These are phyloP conservation scores for Pseudorhombus dupliciocellatus DNA, from an alignment of 2,113 vertebrate species.

Conservation along the genomic window DNA sequence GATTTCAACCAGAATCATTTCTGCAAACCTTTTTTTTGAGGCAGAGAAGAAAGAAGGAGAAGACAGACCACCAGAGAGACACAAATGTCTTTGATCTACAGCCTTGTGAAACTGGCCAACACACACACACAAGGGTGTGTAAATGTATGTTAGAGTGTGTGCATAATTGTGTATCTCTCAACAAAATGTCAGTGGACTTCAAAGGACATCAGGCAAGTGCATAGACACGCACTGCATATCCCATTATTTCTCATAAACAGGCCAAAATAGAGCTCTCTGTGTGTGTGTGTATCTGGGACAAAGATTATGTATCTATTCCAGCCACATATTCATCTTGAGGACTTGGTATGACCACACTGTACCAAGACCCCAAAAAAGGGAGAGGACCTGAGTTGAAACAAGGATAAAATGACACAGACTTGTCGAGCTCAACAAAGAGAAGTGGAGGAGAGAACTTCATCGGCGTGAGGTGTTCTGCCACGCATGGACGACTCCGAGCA, in stretches of 20 bases:
- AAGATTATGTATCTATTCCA: constrained; percentile 18
- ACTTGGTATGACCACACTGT: background rate
- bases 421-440: background rate
- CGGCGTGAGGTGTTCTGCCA: background rate
- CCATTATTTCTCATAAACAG: constrained; percentile 61
- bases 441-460: background rate
- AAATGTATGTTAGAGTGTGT: background rate
- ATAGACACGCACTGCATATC: constrained; percentile 42
- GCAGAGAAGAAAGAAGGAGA: constrained; percentile 35
- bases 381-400: background rate
- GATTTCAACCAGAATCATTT: constrained; percentile 2
- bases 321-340: constrained; percentile 14
- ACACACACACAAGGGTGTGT: background rate
- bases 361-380: background rate
- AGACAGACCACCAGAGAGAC: constrained; percentile 34
- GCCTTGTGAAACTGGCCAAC: constrained; percentile 46
- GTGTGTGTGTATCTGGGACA: constrained; percentile 17
- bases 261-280: constrained; percentile 35
- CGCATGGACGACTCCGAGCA: background rate
- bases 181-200: constrained; percentile 67
- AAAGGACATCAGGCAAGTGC: constrained; percentile 59
- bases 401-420: background rate
- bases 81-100: constrained; percentile 59
- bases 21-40: constrained; percentile 25
- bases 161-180: constrained; percentile 54